Evolutionary conservation across 37 sponge, comb jelly and placozoan species (phyloP).

Genomic region (Crambe crambe): DNA sequence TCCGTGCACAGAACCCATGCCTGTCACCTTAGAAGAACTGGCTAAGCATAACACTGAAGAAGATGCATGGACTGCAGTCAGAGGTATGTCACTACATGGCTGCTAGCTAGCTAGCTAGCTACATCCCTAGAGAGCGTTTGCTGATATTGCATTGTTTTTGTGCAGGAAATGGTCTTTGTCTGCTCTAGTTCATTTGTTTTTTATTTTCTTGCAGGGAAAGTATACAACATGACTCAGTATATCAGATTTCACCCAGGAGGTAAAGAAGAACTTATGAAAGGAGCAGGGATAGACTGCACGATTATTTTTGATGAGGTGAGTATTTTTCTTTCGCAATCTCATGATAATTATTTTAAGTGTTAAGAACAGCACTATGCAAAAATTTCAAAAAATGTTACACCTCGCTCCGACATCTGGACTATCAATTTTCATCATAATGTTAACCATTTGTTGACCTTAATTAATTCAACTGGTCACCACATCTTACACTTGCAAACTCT

Average conservation of each 20-base stretch:
- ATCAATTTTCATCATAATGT: no score
- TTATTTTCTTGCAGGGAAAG: conserved; percentile 60
- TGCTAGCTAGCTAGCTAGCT: conserved; percentile 3
- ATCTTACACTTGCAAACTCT: not conserved
- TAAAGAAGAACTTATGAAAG: conserved; percentile 82
- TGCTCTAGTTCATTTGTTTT: not conserved
- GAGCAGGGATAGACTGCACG: conserved; percentile 93
- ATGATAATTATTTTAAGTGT: no score
- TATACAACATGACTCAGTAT: conserved; percentile 93
- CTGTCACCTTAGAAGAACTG: conserved; percentile 77
- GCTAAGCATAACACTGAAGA: conserved; percentile 68
- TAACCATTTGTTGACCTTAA: no score
- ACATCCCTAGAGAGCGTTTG: not conserved
- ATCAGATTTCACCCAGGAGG: conserved; percentile 96
- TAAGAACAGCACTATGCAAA: no score
- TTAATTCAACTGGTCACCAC: not conserved
- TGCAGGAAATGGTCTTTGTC: not conserved
- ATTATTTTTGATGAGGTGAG: conserved; percentile 83
- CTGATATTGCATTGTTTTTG: no score
- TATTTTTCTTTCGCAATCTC: no score
- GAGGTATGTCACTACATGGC: conserved; percentile 49
- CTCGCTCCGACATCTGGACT: not conserved
- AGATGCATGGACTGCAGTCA: conserved; percentile 93
- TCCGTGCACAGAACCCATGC: conserved; percentile 23
- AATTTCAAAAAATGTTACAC: no score